A percentile compares a stretch with the other conserved stretches of the same genome.
These are phyloP conservation scores for Bombus confusus DNA, from an alignment of 1,140 invertebrate genomes.

Conservation along the genomic window DNA sequence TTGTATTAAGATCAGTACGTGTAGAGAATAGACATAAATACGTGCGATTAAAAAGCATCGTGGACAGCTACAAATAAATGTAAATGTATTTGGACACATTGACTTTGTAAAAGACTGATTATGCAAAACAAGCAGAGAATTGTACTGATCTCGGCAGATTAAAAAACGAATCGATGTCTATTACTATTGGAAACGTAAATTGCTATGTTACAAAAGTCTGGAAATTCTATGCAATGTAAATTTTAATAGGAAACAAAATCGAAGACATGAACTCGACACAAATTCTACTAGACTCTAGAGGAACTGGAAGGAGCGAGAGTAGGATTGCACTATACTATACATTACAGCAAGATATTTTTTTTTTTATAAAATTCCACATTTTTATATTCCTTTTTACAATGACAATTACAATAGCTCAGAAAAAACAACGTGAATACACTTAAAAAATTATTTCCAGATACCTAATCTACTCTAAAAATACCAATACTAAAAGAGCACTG, in stretches of 20 bases:
- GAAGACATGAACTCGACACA: slow-evolving; percentile 57
- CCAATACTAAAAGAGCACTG: slow-evolving; percentile 35
- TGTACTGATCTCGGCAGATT: slow-evolving; percentile 50
- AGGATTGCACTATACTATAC: slow-evolving; percentile 74
- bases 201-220: no score
- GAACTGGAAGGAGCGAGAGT: slow-evolving; percentile 61
- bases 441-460: slow-evolving; percentile 40
- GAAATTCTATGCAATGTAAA: not conserved
- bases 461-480: slow-evolving; percentile 22
- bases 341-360: slow-evolving; percentile 58
- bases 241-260: not conserved
- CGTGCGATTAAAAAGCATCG: slow-evolving; percentile 1
- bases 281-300: slow-evolving; percentile 45
- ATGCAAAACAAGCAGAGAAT: slow-evolving; percentile 71
- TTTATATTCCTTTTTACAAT: slow-evolving; percentile 15
- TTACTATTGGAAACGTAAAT: slow-evolving; percentile 8
- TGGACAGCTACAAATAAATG: not conserved
- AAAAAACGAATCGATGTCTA: slow-evolving; percentile 60
- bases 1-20: slow-evolving; percentile 1
- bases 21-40: not conserved
- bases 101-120: slow-evolving; percentile 31
- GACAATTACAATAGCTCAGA: slow-evolving; percentile 8
- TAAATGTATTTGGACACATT: slow-evolving; percentile 32
- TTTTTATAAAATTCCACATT: slow-evolving; percentile 26
- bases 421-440: not conserved